Conservation (phyloP, 2,797 vertebrate genomes). For the Anguilla obscura region DNA sequence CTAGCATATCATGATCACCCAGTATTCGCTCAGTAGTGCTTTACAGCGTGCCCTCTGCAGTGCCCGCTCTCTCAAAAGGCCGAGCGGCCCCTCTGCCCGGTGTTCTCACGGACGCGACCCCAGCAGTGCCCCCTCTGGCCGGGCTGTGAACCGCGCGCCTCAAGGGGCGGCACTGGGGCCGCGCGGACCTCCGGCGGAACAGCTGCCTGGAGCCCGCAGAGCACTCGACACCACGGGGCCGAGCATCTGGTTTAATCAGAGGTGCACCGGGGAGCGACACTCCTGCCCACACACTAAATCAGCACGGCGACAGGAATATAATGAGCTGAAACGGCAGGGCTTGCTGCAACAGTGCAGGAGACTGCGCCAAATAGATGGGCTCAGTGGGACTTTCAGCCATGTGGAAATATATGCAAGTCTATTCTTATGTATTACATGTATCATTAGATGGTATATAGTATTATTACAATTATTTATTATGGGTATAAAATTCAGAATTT, state of each 20-base stretch:
- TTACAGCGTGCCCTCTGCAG: not conserved
- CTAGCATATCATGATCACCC: not conserved
- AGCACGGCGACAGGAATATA: not conserved
- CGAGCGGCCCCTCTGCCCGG: not conserved
- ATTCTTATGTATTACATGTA: not conserved
- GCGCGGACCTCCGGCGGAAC: not conserved
- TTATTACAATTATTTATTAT: too few species aligned
- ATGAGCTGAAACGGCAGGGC: not conserved
- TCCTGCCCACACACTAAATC: not conserved
- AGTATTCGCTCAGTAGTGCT: not conserved
- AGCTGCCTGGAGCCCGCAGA: not conserved
- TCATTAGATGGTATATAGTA: too few species aligned
- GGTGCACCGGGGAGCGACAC: not conserved
- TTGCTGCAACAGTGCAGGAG: not conserved
- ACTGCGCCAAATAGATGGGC: not conserved
- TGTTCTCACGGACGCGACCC: not conserved
- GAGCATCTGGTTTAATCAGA: not conserved
- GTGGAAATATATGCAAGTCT: not conserved
- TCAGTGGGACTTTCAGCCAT: too few species aligned
- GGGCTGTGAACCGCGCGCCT: not conserved
- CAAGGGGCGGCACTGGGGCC: not conserved
- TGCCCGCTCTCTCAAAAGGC: not conserved
- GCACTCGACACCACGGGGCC: not conserved
- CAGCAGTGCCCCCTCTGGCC: not conserved
- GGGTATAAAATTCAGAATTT: too few species aligned